Evolutionary conservation across 2,113 vertebrate genomes (phyloP), one percentile per base, ranked within the genome.

Genomic region (Gymnarchus niloticus): DNA sequence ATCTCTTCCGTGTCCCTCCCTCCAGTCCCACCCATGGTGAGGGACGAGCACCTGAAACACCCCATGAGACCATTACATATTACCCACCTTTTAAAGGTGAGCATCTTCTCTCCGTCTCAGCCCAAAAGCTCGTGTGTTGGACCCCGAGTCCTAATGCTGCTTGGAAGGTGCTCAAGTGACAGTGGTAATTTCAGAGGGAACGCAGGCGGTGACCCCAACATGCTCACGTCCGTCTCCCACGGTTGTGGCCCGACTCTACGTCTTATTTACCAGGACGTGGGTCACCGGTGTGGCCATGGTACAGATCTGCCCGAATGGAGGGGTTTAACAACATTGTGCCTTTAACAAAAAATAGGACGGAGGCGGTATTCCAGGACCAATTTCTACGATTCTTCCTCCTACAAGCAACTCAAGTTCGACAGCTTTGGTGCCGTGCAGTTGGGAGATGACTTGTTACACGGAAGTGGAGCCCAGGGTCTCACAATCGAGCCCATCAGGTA

Each of bases 201-300:
- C 1, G 0, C 17, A n/a, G 78, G 8, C 25, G 14, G 56, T 19
- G 37, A 3, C 37, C 54, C 59, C 17, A 3, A 14, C 10, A 48
- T 10, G 4, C 59, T 59, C 54, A 83, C 88, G 87, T 17, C 88
- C 59, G 49, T 86, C 37, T 59, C 48, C 28, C 81, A 12, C 3
- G n/a, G 2, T 19, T 28, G 59, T 57, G 46, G 86, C 81, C 83
- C 61, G 69, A 61, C 83, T 77, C 84, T 85, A 65, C 78, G 23
- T 25, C 82, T 83, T 83, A 46, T 69, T 77, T 77, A 21, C 12
- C 78, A 17, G 37, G 51, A 83, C 33, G 83, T 56, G 65, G 46
- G 57, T 83, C 33, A 33, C 33, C 73, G 19, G 37, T 82, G 81
- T 73, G 48, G 8, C 41, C 6, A 12, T 28, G 5, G 3, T 12